These are phyloP conservation scores for Caradrina kadenii DNA, from an alignment of 2,888 invertebrate species.

Conservation along the genomic window DNA sequence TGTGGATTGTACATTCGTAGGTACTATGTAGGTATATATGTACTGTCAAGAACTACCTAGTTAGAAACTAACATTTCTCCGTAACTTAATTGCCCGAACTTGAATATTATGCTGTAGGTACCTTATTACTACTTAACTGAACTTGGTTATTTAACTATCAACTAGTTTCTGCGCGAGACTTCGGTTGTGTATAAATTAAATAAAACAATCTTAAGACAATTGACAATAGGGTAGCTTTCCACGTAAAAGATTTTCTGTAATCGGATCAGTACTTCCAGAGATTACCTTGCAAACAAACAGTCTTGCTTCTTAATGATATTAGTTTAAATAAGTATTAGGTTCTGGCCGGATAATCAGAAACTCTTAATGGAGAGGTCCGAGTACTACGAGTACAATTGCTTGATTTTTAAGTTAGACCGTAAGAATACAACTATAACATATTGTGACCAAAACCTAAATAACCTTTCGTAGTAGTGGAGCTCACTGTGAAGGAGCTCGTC, in stretches of 20 bases:
- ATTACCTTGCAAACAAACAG: neutral
- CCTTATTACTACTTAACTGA: neutral
- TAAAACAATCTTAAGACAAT: too few species aligned
- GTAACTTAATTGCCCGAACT: constrained; percentile 2
- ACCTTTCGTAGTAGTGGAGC: too few species aligned
- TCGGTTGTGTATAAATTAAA: neutral
- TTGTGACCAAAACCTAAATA: too few species aligned
- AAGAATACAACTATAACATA: too few species aligned
- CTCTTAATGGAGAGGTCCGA: too few species aligned
- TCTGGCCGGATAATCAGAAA: too few species aligned
- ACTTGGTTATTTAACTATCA: neutral
- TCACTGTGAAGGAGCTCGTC: too few species aligned
- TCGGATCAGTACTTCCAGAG: neutral
- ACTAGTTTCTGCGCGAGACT: neutral
- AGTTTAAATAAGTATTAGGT: too few species aligned
- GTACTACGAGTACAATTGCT: too few species aligned
- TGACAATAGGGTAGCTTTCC: neutral
- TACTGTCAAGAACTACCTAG: neutral
- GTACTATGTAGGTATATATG: neutral
- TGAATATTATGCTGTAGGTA: neutral
- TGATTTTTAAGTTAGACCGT: too few species aligned
- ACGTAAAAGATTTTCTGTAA: neutral
- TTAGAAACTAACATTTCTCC: constrained; percentile 5
- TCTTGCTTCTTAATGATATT: too few species aligned
- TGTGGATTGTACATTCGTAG: neutral